Evolutionary conservation across 2,797 vertebrate genomes (phyloP), one percentile per base, ranked within the genome.

Genomic region (Pitangus sulphuratus): DNA sequence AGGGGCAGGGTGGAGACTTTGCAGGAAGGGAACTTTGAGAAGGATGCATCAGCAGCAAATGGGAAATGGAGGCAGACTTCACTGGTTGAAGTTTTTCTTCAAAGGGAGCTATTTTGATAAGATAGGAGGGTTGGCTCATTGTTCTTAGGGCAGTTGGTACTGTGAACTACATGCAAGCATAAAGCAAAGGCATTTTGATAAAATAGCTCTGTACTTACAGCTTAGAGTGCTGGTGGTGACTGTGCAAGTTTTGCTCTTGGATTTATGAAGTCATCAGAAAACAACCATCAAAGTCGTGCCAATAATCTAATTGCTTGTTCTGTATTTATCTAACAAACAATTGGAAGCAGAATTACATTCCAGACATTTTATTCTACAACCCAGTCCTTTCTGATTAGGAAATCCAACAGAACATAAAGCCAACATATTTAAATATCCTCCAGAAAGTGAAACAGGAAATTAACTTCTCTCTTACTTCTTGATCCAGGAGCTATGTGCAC

Each of bases 361-460:
- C 92, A 93, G 35, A 64, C 81, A 83, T 90, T 96, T 94, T 58
- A 90, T 69, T 84, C 58, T 68, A 71, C 89, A 94, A 44, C n/a
- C 28, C 82, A 33, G 39, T 93, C 90, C 72, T 95, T 97, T 87
- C 90, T 94, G 79, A 79, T 93, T 97, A 96, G 87, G 95, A 97
- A 97, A 96, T 94, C 54, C 91, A 76, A 21, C 37, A 86, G 70
- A 91, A 92, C 84, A 78, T 91, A 97, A 96, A 90, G 87, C 91
- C 84, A 95, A 91, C 24, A 57, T 44, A 68, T 77, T 94, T 89
- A 97, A 97, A 97, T 93, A 90, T 75, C 48, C 56, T 84, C 61
- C 80, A 89, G 87, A 95, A 97, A 97, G 77, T 76, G 68, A 84
- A 97, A 95, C 93, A 97, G 96, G 97, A 98, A 98, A 98, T 98